These are phyloP conservation scores for Calephelis perditalis DNA, from an alignment of 2,888 invertebrate species.

Conservation along the genomic window DNA sequence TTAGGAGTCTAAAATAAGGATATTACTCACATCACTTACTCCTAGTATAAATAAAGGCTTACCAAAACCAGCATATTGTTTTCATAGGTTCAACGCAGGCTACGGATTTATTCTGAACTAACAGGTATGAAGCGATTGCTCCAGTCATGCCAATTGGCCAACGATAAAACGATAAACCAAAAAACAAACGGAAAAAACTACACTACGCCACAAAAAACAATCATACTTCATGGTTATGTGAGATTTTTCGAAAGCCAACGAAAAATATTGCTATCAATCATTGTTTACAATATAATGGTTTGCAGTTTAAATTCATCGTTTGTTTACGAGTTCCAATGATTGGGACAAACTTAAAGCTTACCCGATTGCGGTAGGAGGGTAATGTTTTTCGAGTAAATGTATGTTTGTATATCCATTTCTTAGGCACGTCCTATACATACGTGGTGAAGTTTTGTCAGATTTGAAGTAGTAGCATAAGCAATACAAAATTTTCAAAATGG, in stretches of 20 bases:
- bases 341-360: too few species aligned
- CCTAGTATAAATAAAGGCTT: background rate
- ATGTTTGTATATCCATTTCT: too few species aligned
- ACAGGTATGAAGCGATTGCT: constrained; percentile 8
- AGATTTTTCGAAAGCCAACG: background rate
- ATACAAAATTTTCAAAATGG: too few species aligned
- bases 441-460: too few species aligned
- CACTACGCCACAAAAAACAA: constrained; percentile 9
- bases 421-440: too few species aligned
- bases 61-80: background rate
- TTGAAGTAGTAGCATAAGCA: too few species aligned
- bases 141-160: constrained; percentile 8
- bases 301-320: constrained; percentile 1
- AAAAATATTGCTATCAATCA: constrained; percentile 11
- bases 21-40: background rate
- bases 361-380: too few species aligned
- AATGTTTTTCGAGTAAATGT: too few species aligned
- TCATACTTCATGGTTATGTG: constrained; percentile 9
- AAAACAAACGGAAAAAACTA: constrained; percentile 9
- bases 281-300: constrained; percentile 5
- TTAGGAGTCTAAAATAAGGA: too few species aligned
- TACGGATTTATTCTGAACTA: constrained; percentile 3
- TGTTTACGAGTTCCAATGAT: background rate
- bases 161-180: constrained; percentile 10
- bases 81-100: background rate